Conservation (phyloP, 2,797 vertebrate species). For the Peromyscus nudipes region DNA sequence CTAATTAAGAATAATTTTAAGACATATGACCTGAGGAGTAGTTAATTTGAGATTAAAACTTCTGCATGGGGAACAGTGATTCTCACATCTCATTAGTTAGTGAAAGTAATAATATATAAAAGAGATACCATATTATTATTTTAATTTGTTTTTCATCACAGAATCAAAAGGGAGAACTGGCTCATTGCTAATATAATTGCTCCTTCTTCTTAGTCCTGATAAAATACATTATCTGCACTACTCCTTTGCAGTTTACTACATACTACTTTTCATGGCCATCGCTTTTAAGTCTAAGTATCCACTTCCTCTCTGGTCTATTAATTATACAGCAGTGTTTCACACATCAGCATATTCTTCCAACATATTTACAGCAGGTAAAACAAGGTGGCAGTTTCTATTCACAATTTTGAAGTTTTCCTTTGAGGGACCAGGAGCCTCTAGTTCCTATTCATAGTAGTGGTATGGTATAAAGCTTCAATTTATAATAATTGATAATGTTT, state of each 20-base stretch:
- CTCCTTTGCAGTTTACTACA: background rate
- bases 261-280: background rate
- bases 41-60: slow-evolving; percentile 19
- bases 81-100: background rate
- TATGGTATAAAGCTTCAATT: background rate
- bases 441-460: background rate
- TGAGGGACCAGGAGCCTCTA: background rate
- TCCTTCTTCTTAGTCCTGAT: background rate
- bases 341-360: background rate
- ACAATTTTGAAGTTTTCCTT: background rate
- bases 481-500: slow-evolving; percentile 14
- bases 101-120: background rate
- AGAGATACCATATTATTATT: background rate
- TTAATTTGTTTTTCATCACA: slow-evolving; percentile 18
- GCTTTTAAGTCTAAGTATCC: background rate
- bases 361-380: background rate
- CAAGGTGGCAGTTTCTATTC: background rate
- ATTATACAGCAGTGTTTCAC: background rate
- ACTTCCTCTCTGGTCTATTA: background rate
- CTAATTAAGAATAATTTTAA: slow-evolving; percentile 9
- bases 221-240: background rate
- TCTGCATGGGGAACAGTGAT: background rate
- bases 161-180: background rate
- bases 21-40: background rate
- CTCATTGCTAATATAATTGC: slow-evolving; percentile 15